A percentile compares a stretch with the other conserved stretches of the same genome.
Evolutionary conservation across 2,113 vertebrate species (phyloP).

Genomic region (Burhinus oedicnemus): DNA sequence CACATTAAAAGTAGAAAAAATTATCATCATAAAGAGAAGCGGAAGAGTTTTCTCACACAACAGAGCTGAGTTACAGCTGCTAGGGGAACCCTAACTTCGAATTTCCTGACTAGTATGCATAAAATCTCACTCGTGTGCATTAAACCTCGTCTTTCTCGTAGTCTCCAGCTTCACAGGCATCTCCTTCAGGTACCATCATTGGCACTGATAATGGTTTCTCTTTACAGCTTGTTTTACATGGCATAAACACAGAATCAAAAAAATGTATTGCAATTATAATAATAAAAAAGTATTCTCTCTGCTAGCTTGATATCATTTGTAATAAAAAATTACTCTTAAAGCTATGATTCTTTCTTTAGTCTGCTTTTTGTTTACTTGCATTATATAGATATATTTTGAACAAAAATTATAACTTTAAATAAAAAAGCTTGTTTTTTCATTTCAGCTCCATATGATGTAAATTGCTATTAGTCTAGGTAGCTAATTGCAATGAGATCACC

Average conservation of each 20-base stretch:
- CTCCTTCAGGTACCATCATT: constrained; percentile 9
- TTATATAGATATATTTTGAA: not conserved
- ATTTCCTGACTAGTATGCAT: not conserved
- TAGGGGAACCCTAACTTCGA: constrained; percentile 59
- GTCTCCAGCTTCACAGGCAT: not conserved
- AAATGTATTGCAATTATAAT: not conserved
- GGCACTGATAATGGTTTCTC: not conserved
- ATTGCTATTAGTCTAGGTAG: not conserved
- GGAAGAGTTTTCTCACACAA: constrained; percentile 27
- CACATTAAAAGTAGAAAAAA: constrained; percentile 45
- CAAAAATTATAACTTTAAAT: not conserved
- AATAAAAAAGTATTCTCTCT: not conserved
- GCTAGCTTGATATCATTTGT: not conserved
- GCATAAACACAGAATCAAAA: not conserved
- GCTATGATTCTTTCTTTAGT: not conserved
- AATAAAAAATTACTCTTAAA: not conserved
- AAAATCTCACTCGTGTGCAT: not conserved
- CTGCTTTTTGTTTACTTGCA: not conserved
- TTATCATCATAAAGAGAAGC: constrained; percentile 51
- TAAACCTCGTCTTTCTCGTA: not conserved
- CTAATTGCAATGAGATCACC: not conserved
- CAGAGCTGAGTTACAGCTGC: constrained; percentile 22
- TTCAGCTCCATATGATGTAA: not conserved
- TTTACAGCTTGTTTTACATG: constrained; percentile 19
- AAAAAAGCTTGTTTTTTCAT: not conserved